phyloP scores from a whole-genome alignment of 2,113 vertebrate genomes.

The Abramis brama region DNA sequence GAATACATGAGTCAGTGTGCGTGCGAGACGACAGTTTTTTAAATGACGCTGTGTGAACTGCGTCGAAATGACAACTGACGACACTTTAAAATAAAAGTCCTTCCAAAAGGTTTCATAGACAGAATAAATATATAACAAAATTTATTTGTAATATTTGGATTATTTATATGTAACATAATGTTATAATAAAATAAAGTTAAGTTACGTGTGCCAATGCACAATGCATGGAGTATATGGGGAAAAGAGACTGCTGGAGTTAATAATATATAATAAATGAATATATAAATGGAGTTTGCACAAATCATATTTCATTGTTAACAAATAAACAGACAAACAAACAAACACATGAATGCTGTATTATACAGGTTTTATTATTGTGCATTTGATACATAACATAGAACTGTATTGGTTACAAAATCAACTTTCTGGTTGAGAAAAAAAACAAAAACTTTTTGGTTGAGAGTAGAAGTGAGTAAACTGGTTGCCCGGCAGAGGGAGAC shows the following conservation, averaged over 20 bases:
- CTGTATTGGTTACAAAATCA: background rate
- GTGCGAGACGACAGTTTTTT: background rate
- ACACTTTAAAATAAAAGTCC: constrained; percentile 47
- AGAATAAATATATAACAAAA: no score
- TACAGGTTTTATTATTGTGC: background rate
- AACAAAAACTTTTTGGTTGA: background rate
- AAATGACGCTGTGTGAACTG: background rate
- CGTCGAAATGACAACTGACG: background rate
- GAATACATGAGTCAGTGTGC: background rate
- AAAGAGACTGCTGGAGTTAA: background rate
- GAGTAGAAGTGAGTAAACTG: background rate
- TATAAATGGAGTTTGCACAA: background rate
- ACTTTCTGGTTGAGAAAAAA: background rate
- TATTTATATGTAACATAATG: no score
- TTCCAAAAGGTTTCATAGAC: background rate
- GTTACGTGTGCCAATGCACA: no score
- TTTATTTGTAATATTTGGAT: no score
- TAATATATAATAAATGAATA: background rate
- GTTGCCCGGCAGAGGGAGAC: background rate
- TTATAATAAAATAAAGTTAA: no score
- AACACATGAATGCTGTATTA: background rate
- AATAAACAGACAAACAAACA: no score
- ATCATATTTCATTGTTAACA: background rate
- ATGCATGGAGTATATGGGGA: background rate
- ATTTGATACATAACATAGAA: background rate